Evolutionary conservation across 1,140 invertebrate species (phyloP), one percentile per base, ranked within the genome.

Genomic region (Apis laboriosa): DNA sequence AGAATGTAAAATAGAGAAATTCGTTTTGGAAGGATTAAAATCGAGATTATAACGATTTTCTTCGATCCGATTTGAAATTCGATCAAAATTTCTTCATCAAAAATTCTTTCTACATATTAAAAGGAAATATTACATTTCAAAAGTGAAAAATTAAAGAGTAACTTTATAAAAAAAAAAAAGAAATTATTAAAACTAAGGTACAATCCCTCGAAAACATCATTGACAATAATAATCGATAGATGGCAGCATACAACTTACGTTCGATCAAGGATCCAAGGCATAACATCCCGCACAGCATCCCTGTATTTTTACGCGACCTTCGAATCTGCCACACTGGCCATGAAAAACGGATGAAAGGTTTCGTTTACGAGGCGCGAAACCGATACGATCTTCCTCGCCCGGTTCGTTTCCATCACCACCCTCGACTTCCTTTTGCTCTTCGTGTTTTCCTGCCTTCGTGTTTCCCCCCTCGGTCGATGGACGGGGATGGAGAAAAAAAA

Each of bases 351-450:
- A 84, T 49, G 66, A 51, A 82, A 68, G 81, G 60, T 78, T 71
- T 83, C 81, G 75, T 71, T 78, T 83, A 83, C 81, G 81, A 83
- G 80, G 66, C 81, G 81, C 66, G 67, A 83, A 83, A 75, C 72
- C 75, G 81, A 83, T 79, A 83, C 75, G 81, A 83, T 83, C 76
- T 61, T 43, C 64, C 24, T 24, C 13, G 12, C 11, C 49, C 60
- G 81, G 74, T 67, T 82, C 80, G 80, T 82, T 83, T 78, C 34
- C 56, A 71, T 68, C 75, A 64, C 1, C 13, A 21, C 17, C 66
- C 51, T 11, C 49, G 5, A 2, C 15, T 49, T 17, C 15, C 43
- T 68, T 51, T 78, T 55, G 12, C n/a, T 68, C 28, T 67, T 61
- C 53, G 28, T 76, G 19, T 66, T 66, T 72, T 58, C 4, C n/a